These are phyloP conservation scores for Melanchra persicariae DNA, from an alignment of 2,888 invertebrate genomes.

Conservation along the genomic window DNA sequence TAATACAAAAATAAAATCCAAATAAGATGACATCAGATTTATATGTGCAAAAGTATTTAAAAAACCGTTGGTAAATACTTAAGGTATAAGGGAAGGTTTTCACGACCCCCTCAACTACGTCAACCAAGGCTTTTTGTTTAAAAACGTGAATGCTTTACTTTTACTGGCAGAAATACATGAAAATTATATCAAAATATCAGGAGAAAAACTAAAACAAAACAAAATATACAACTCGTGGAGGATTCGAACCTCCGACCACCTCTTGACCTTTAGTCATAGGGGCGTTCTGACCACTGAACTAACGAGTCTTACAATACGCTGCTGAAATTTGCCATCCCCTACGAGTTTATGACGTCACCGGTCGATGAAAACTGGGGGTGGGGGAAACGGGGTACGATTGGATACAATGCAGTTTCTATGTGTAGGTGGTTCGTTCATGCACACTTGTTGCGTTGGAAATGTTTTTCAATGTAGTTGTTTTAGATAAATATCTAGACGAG, in stretches of 20 bases:
- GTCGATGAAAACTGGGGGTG: background rate
- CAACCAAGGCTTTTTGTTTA: background rate
- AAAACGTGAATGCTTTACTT: too few relatives aligned
- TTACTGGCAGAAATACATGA: background rate
- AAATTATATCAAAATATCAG: too few relatives aligned
- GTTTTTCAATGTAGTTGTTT: background rate
- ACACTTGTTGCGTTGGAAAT: background rate
- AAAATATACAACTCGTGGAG: slow-evolving; percentile 15
- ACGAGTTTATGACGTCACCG: background rate
- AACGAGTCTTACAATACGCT: too few relatives aligned
- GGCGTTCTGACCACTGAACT: background rate
- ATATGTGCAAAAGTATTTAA: too few relatives aligned
- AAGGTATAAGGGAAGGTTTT: background rate
- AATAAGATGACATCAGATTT: too few relatives aligned
- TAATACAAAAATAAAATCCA: too few relatives aligned
- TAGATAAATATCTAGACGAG: background rate
- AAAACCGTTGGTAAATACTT: too few relatives aligned
- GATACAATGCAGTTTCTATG: background rate
- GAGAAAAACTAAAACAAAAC: background rate
- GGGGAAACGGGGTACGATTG: background rate
- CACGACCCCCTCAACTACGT: background rate
- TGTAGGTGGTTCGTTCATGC: background rate
- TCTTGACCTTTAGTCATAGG: background rate
- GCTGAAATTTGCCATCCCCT: background rate
- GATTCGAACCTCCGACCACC: slow-evolving; percentile 21